These are phyloP conservation scores for Scomber colias DNA, from an alignment of 2,113 vertebrate species.

Conservation along the genomic window DNA sequence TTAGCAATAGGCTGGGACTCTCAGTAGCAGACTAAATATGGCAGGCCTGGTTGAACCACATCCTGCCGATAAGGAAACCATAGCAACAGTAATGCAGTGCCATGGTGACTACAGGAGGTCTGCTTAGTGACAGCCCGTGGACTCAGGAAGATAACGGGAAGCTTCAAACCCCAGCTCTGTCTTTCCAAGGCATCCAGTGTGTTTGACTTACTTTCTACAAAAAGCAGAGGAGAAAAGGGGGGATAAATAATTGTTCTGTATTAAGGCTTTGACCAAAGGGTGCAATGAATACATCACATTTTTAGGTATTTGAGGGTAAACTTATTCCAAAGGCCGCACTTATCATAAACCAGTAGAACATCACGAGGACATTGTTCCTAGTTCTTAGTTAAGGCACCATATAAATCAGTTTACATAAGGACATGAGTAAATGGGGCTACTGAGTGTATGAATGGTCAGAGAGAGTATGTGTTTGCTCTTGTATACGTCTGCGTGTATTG, in stretches of 20 bases:
- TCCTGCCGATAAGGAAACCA: slow-evolving; percentile 82
- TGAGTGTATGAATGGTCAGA: slow-evolving; percentile 1
- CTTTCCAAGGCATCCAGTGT: neutral
- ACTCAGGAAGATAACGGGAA: slow-evolving; percentile 53
- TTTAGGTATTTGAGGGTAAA: neutral
- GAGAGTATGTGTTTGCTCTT: slow-evolving; percentile 4
- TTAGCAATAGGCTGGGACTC: slow-evolving; percentile 41
- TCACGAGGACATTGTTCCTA: neutral
- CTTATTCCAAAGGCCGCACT: neutral
- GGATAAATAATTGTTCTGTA: neutral
- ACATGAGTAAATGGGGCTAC: neutral
- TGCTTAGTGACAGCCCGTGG: slow-evolving; percentile 48
- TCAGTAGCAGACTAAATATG: slow-evolving; percentile 76
- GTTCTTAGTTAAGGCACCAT: no score
- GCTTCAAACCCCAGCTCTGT: slow-evolving; percentile 17
- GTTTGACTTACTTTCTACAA: neutral
- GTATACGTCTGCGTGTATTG: neutral
- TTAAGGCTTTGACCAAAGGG: neutral
- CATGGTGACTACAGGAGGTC: slow-evolving; percentile 69
- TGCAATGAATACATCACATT: neutral
- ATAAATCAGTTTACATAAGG: neutral
- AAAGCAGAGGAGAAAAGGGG: neutral
- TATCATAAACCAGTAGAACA: neutral
- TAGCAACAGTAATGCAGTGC: slow-evolving; percentile 82
- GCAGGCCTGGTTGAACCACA: slow-evolving; percentile 77